Evolutionary conservation across 2,797 vertebrate species (phyloP), one percentile per base, ranked within the genome.

Genomic region (Chelonia mydas): DNA sequence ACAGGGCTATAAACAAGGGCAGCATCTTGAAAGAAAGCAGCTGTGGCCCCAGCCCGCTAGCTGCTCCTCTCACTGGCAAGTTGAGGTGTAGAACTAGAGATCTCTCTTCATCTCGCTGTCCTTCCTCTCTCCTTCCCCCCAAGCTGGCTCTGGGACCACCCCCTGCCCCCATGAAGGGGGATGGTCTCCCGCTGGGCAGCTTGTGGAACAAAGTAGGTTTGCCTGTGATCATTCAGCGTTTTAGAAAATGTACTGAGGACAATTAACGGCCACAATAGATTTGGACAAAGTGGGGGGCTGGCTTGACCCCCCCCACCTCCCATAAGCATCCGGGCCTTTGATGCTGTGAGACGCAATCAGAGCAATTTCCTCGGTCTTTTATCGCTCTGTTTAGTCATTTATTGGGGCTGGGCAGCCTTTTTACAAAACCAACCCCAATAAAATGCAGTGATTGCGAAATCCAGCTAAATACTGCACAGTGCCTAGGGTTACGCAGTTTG

Each of bases 321-420:
- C 12, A 3, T 61, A 31, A 11, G 1, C 0, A 27, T 1, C 0
- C 6, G 0, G 0, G 0, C 61, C 50, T 84, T 49, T 0, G 3
- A 3, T 2, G 87, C 51, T 37, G 51, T 0, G 3, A 74, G 78
- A 88, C 0, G 0, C 72, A 45, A 76, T 76, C 41, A 12, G 55
- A 41, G 25, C 2, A 19, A 0, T 7, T n/a, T 87, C 78, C 33
- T 27, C 7, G 1, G 3, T 23, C 15, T 51, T 47, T 92, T 87
- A 88, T 87, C 0, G 1, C 80, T 15, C 41, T 5, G 53, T 50
- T 94, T 94, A 94, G 88, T 87, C 87, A 80, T 45, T 84, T 7
- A 23, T 31, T 2, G 6, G 90, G 54, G 51, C 5, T 57, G 1
- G 84, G 45, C 87, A 84, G 72, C 13, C 74, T 41, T 23, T 72